Evolutionary conservation across 2,113 vertebrate genomes (phyloP).

Genomic region (Neolamprologus modestus): DNA sequence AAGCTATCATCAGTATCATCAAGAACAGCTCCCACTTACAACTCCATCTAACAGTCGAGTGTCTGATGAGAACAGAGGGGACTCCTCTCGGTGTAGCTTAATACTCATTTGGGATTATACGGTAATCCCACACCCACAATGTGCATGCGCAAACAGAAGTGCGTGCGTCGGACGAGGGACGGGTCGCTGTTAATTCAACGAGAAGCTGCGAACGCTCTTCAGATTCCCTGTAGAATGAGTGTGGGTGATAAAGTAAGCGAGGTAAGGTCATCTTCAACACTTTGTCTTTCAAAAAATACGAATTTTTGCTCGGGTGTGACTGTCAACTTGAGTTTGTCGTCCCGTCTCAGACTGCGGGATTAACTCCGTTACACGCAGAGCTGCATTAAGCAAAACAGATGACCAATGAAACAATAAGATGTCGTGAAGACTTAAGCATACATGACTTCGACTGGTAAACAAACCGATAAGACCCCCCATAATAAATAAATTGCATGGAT

Average conservation of each 20-base stretch:
- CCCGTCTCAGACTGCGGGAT: neutral
- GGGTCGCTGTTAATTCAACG: neutral
- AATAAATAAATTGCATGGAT: neutral
- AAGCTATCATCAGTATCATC: neutral
- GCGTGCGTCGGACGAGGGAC: neutral
- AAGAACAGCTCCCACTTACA: neutral
- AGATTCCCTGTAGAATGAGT: neutral
- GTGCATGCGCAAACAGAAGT: constrained; percentile 52
- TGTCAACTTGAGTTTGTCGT: neutral
- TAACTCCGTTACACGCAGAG: neutral
- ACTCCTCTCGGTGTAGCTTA: neutral
- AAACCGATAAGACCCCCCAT: neutral
- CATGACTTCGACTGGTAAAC: neutral
- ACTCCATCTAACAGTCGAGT: neutral
- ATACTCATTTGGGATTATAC: constrained; percentile 32
- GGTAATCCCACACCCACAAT: constrained; percentile 38
- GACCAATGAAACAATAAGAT: neutral
- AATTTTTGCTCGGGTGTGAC: neutral
- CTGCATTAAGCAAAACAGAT: neutral
- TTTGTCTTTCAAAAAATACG: neutral
- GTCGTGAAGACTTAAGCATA: neutral
- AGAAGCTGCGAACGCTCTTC: neutral
- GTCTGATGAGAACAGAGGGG: neutral
- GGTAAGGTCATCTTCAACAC: constrained; percentile 3
- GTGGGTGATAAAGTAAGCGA: neutral